Base-by-base conservation (phyloP, 1,140 invertebrate genomes). In the Brachionus plicatilis region DNA sequence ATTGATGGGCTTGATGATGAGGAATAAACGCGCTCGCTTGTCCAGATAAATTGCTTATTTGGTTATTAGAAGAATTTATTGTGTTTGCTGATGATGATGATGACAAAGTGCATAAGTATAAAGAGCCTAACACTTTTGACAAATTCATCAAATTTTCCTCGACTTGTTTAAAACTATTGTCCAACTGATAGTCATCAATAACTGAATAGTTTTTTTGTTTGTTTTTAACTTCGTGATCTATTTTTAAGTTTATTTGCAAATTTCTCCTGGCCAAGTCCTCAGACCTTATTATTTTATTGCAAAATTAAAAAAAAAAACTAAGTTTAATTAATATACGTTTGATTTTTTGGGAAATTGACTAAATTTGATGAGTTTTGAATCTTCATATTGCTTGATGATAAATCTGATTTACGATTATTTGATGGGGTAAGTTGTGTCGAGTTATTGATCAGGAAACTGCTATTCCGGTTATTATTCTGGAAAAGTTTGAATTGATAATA, bases 401-500 rank as follows among this genome's bases (percentile, higher is more conserved):
- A 45, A 24, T 45, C 47, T 20, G 41, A 50, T 50, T 76, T 45
- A n/a, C 41, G 24, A 7, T 47, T 72, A 72, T 12, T 72, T 17
- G 9, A 7, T 3, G 68, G 29, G 2, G 68, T 43, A 3, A 43
- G 8, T 5, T 72, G 68, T 0, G 17, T 47, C 9, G 41, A 41
- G 60, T 65, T 66, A 47, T 14, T 17, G 12, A 27, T 27, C 45
- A 56, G 24, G 50, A 50, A 76, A n/a, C 70, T 75, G 41, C 41
- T 43, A 43, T 75, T 41, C 1, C 72, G 41, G 29, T 82, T 82
- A 11, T 88, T 88, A 1, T 88, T 88, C 29, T 88, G 90, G 0
- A 88, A 86, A 45, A 91, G 89, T 85, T 94, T 91, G 88, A 94
- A 93, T 87, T 95, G 94, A 20, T 94, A 90, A 88, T 94, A 94